phyloP scores from a whole-genome alignment of 1,140 invertebrate species.

The Limonius californicus region DNA sequence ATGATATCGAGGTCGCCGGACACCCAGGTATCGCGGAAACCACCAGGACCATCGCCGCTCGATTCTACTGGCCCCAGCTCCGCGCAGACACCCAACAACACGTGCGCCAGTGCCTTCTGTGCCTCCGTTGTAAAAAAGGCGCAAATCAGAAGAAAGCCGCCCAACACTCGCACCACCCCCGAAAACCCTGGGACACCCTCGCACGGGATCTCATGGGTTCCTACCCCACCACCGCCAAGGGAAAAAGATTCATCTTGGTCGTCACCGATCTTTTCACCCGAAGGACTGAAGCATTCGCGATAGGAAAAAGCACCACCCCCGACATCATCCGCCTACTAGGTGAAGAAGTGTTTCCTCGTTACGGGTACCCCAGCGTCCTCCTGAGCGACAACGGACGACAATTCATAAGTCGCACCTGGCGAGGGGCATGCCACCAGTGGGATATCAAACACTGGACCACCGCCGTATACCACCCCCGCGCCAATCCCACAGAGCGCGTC shows the following conservation, averaged over 20 bases:
- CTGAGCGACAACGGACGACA: constrained; percentile 17
- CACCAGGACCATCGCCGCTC: background rate
- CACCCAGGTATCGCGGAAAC: background rate
- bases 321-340: background rate
- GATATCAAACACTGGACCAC: background rate
- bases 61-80: background rate
- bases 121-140: background rate
- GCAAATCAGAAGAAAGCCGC: background rate
- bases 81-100: background rate
- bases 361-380: constrained; percentile 12
- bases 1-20: background rate
- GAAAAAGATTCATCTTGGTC: background rate
- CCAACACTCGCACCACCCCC: background rate
- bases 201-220: background rate
- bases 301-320: background rate
- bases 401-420: constrained; percentile 7
- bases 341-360: constrained; percentile 9
- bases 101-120: background rate
- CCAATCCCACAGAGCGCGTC: constrained; percentile 12
- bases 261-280: background rate
- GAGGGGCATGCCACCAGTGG: background rate
- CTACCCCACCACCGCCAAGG: background rate
- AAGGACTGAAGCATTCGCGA: background rate
- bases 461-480: background rate
- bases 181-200: background rate